Evolutionary conservation across 53 echinoderm and acorn worm genomes (phyloP).

Genomic region (Mesocentrotus franciscanus): DNA sequence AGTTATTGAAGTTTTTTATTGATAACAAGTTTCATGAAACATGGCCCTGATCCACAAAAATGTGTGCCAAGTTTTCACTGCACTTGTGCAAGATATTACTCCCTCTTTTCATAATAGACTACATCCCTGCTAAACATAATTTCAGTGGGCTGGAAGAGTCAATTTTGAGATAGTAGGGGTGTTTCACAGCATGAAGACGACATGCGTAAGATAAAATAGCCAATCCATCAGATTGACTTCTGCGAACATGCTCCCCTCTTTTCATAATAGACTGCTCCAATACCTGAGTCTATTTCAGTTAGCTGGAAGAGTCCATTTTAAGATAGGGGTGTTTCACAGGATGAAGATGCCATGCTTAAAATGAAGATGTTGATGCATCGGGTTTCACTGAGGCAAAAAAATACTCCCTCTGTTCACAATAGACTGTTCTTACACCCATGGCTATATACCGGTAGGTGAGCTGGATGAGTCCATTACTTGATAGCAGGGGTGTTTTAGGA

Average conservation of each 20-base stretch:
- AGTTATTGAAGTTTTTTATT: too few relatives aligned
- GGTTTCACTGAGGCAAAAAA: background rate
- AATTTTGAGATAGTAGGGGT: background rate
- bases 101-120: too few relatives aligned
- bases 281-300: background rate
- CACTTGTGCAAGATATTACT: too few relatives aligned
- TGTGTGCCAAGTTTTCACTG: too few relatives aligned
- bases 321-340: background rate
- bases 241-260: background rate
- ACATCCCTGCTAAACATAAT: background rate
- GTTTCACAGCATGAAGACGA: conserved; percentile 61
- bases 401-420: background rate
- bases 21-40: too few relatives aligned
- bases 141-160: background rate
- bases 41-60: too few relatives aligned
- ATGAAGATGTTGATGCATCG: background rate
- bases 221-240: background rate
- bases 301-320: background rate
- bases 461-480: background rate
- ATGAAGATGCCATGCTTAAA: background rate
- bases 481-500: conserved; percentile 62
- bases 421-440: background rate
- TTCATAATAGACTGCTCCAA: background rate
- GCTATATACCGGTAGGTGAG: background rate
- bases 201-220: background rate